A percentile compares a stretch with the other conserved stretches of the same genome.
Conservation (phyloP, 1,140 invertebrate genomes). For the Bombus picipes region DNA sequence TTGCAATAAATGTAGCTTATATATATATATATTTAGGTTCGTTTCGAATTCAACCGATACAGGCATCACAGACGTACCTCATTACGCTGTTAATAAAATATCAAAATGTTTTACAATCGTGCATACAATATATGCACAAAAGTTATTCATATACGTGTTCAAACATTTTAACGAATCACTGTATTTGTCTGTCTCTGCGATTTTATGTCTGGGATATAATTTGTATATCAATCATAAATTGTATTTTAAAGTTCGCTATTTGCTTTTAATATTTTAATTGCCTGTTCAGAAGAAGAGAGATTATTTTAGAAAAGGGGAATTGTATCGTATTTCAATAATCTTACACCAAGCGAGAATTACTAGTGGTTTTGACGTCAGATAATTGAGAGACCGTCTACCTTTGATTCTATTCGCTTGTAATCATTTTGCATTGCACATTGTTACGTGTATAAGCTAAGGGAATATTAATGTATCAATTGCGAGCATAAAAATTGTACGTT, state of each 20-base stretch:
- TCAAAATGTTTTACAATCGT: background rate
- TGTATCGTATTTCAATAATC: background rate
- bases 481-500: background rate
- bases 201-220: too few relatives aligned
- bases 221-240: too few relatives aligned
- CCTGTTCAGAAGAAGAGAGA: too few relatives aligned
- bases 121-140: background rate
- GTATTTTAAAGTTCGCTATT: background rate
- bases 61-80: background rate
- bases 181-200: too few relatives aligned
- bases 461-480: slow-evolving; percentile 19
- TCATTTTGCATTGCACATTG: slow-evolving; percentile 28
- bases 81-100: background rate
- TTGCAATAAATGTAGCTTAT: background rate
- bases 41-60: background rate
- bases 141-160: too few relatives aligned
- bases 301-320: too few relatives aligned
- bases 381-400: slow-evolving; percentile 38
- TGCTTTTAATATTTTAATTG: background rate
- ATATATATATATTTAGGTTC: background rate
- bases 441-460: background rate
- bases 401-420: slow-evolving; percentile 23
- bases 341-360: background rate
- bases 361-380: slow-evolving; percentile 24
- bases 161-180: background rate